Conservation (phyloP, 2,888 invertebrate species). For the Drosophila colorata region DNA sequence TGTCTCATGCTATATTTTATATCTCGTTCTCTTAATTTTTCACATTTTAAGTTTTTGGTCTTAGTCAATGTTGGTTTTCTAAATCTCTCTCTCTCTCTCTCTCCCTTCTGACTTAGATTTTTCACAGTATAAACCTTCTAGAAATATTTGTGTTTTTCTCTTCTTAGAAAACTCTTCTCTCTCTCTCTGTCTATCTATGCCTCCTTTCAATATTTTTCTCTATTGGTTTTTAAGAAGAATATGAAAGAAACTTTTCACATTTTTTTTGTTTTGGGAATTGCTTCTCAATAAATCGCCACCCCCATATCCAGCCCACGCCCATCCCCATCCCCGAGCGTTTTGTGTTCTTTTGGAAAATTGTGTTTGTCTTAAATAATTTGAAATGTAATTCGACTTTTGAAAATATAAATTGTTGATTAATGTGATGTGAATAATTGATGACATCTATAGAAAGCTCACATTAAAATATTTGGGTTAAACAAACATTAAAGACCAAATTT, state of each 20-base stretch:
- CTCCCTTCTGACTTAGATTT: too few relatives aligned
- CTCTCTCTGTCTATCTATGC: too few relatives aligned
- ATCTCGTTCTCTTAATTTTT: too few relatives aligned
- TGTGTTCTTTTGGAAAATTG: background rate
- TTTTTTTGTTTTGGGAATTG: background rate
- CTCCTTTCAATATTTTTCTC: background rate
- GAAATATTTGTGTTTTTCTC: background rate
- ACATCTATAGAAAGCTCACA: background rate
- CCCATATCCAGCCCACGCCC: background rate
- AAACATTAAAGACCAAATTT: constrained; percentile 4
- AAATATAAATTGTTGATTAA: constrained; percentile 17
- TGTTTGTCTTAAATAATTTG: constrained; percentile 12
- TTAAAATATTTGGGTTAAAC: constrained; percentile 9
- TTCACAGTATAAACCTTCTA: background rate
- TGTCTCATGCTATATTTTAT: background rate
- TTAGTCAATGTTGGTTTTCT: too few relatives aligned
- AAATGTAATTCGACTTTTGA: constrained; percentile 12
- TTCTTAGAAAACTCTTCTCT: background rate
- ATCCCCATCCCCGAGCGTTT: too few relatives aligned
- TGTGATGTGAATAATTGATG: constrained; percentile 18
- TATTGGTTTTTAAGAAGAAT: background rate
- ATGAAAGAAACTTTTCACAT: background rate
- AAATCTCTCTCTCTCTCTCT: background rate
- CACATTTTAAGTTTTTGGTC: too few relatives aligned
- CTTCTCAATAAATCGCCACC: background rate